Evolutionary conservation across 2,797 vertebrate species (phyloP), one percentile per base, ranked within the genome.

Genomic region (Hippoglossus hippoglossus): DNA sequence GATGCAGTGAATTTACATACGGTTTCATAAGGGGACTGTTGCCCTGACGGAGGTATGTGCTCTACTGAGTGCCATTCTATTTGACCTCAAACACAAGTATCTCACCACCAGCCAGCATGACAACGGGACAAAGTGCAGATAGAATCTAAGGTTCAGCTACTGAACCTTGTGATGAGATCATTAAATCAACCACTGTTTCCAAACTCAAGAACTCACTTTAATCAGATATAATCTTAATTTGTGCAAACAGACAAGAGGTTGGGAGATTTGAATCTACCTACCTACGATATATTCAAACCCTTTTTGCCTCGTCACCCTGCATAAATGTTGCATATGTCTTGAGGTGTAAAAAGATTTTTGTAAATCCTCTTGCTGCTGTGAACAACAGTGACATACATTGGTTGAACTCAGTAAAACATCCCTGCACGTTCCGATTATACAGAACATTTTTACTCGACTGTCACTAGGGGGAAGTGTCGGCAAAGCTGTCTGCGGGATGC

Each of bases 401-500:
- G 58, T n/a, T 11, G 1, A 31, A 63, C 47, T 49, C n/a, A 15
- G 15, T 19, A 46, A 19, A 46, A 46, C 9, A 18, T 34, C 34
- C 10, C 13, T 39, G 3, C 12, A 64, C 36, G 11, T 8, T 3
- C 8, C 49, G 31, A 54, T 19, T 19, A 21, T 16, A 10, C 13
- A 15, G 22, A 62, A 49, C 21, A 59, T 3, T 56, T 74, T 10
- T 1, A 36, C 41, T 50, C 3, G 36, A 24, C 6, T 18, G n/a
- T 56, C 87, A 86, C 85, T 53, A 69, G 87, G 24, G 73, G 3
- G 85, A 77, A 87, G 75, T 73, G 56, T 61, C 60, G 34, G 55
- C 58, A 60, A 67, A 70, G 24, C 60, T 16, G 66, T 28, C 2
- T 34, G 5, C 22, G 2, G 11, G 28, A 49, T 18, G n/a, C 15